Evolutionary conservation across 2,113 vertebrate genomes (phyloP).

Genomic region (Eclectus roratus): DNA sequence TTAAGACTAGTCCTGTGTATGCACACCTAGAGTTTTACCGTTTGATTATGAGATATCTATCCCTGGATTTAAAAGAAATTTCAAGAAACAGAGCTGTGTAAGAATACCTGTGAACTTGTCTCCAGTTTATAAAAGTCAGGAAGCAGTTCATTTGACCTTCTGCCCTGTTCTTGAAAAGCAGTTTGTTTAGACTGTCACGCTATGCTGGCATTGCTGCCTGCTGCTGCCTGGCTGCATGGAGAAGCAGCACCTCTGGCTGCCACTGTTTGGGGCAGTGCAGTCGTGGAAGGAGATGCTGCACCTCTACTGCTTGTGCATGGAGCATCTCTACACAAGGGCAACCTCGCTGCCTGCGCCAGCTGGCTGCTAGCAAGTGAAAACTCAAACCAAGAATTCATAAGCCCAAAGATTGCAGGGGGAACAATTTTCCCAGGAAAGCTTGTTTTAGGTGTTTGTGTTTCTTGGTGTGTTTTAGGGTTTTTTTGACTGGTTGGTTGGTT

Average conservation of each 20-base stretch:
- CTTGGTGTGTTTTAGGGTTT: neutral
- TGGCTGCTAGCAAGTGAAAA: neutral
- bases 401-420: neutral
- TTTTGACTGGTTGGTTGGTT: neutral
- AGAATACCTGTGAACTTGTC: neutral
- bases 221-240: fast-evolving
- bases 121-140: neutral
- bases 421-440: neutral
- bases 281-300: neutral
- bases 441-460: neutral
- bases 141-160: neutral
- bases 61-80: neutral
- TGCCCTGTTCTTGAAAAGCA: neutral
- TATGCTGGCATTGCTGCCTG: neutral
- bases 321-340: neutral
- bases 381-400: neutral
- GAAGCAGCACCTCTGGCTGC: neutral
- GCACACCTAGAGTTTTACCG: neutral
- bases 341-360: neutral
- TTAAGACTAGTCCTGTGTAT: neutral
- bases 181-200: fast-evolving
- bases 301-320: neutral
- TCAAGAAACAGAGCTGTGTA: neutral
- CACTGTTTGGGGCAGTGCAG: fast-evolving
- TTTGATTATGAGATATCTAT: neutral